Base-by-base conservation (phyloP, 2,113 vertebrate species). In the Opisthocomus hoazin region DNA sequence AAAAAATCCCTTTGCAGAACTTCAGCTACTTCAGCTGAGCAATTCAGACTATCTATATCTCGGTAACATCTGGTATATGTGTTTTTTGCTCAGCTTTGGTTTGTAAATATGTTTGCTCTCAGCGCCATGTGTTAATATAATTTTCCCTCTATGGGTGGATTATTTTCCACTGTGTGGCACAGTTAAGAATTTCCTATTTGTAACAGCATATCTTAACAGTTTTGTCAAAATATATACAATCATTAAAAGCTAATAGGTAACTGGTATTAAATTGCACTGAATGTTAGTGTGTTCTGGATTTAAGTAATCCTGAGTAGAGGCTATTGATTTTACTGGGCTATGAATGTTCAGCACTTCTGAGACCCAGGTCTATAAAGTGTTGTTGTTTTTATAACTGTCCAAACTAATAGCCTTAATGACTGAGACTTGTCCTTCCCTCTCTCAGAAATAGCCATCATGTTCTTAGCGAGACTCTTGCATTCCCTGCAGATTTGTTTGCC, bases 61-160 rank as follows among this genome's bases (percentile, higher is more conserved):
- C 90, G 76, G 74, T 82, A 97, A 97, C 94, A 95, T 96, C 96
- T 97, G 92, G 91, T 91, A 65, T 79, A 88, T 93, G 89, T 87
- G 61, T 91, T 95, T 84, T 84, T 61, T 94, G 81, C 87, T 91
- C 74, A 82, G 77, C 84, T 91, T 96, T 94, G 21, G 11, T 95
- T 91, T 95, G 94, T 95, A 96, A 97, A 96, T 95, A 97, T 91
- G 65, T 95, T 96, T 94, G 65, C 78, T 94, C 87, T 94, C 73
- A 89, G 53, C 6, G 6, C 93, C 57, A 87, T 94, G 94, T 95
- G 95, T 95, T 96, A 94, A 92, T 96, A 91, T 51, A 69, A 80
- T 93, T 91, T 96, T 89, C 69, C 81, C 82, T 89, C 30, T 93
- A 91, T 76, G 93, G 58, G 87, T 94, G 91, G 84, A 85, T 96